Evolutionary conservation across 2,888 invertebrate genomes (phyloP), one percentile per base, ranked within the genome.

Genomic region (Sphaeridia pumilis): DNA sequence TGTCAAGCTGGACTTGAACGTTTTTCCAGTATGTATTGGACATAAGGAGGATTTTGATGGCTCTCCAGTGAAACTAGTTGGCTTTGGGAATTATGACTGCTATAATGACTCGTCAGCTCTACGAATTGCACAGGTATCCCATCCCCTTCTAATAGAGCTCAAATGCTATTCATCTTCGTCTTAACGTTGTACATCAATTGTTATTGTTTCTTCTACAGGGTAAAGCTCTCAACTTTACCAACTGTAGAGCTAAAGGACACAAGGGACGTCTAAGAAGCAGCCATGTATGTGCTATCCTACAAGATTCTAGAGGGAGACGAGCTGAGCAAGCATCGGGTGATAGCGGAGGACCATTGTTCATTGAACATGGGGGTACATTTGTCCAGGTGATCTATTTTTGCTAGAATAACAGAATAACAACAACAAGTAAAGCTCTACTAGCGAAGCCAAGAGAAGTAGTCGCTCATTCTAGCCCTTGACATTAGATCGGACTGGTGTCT

Each of bases 11-110:
- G 7, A 22, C 4, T 21, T 35, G 2, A 7, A 17, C 12, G 38
- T 14, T 17, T 38, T 20, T 17, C 4, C 20, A 5, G 34, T 50
- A 5, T 50, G 50, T 17, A 24, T 50, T 3, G 50, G 50, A 2
- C n/a, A n/a, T n/a, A 17, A 14, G 3, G 43, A 17, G 14, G 20
- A 50, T 24, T 44, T 44, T 24, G 12, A 50, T 17, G 24, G 21
- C 1, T 3, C 2, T 3, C 14, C 36, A 2, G 50, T 41, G 1
- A 31, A 31, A 2, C 17, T 50, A 1, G 44, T 50, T 34, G 50
- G 50, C n/a, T 50, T 50, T 21, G 50, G 50, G 4, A 50, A 50
- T 25, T 50, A 34, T 25, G 50, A 50, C 44, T 50, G 50, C 35
- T 43, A 22, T 24, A 24, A 14, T 24, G 10, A 3, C 5, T 50